A percentile compares a stretch with the other conserved stretches of the same genome.
phyloP scores from a whole-genome alignment of 2,888 invertebrate genomes.

The Leucophenga montana region DNA sequence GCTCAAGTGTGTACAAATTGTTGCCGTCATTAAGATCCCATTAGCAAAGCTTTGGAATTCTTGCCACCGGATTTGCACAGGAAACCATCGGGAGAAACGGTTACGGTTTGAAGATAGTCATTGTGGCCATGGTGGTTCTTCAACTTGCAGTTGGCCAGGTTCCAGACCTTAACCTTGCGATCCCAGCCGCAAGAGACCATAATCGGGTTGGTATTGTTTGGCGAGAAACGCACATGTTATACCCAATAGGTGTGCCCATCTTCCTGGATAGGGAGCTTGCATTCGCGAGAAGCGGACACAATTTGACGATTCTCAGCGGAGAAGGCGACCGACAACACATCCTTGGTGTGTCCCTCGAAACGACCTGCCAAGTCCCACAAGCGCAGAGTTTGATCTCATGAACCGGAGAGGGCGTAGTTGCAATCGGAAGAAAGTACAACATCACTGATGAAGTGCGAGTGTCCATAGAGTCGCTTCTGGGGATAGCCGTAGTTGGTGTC shows the following conservation, averaged over 20 bases:
- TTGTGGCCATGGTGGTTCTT: constrained; percentile 98
- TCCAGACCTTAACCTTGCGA: constrained; percentile 97
- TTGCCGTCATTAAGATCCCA: constrained; percentile 99
- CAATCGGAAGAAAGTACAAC: constrained; percentile 98
- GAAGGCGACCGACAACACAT: constrained; percentile 98
- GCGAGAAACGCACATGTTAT: constrained; percentile 98
- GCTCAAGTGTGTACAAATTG: constrained; percentile 97
- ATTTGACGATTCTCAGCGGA: constrained; percentile 99
- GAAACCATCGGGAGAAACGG: constrained; percentile 98
- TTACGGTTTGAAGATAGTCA: constrained; percentile 97
- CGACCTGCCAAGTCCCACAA: constrained; percentile 98
- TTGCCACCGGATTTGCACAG: constrained; percentile 98
- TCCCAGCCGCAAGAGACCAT: constrained; percentile 99
- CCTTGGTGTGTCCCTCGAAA: constrained; percentile 99
- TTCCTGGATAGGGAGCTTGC: constrained; percentile 98
- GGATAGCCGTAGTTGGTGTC: constrained; percentile 95
- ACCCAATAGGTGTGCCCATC: constrained; percentile 98
- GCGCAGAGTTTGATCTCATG: constrained; percentile 98
- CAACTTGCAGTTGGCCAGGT: constrained; percentile 96
- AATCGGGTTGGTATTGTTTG: constrained; percentile 96
- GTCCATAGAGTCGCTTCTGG: constrained; percentile 94
- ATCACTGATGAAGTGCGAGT: constrained; percentile 98
- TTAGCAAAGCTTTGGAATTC: constrained; percentile 98
- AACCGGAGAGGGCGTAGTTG: constrained; percentile 98
- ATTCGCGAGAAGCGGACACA: constrained; percentile 98